Base-by-base conservation (phyloP, 2,113 vertebrate genomes). In the Okapia johnstoni region DNA sequence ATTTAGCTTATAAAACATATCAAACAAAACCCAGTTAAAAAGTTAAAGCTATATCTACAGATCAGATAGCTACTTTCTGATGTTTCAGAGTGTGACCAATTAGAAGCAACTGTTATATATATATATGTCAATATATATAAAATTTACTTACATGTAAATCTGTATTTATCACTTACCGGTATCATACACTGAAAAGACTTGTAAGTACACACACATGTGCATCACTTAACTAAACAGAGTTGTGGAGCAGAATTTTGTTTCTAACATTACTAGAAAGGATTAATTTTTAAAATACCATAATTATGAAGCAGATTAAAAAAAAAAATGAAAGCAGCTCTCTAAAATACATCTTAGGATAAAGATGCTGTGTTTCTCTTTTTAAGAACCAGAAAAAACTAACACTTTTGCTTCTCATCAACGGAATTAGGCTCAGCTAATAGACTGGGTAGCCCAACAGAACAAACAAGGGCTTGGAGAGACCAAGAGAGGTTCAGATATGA, bases 281-380 rank as follows among this genome's bases (percentile, higher is more conserved):
- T 86, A 76, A 87, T 89, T 95, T 93, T 55, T 66, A 58, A 95
- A 97, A 95, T 61, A 70, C 50, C 36, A 52, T 28, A 79, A 89
- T 93, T 84, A 94, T 36, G 48, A 93, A 91, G n/a, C 28, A 63
- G 46, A 90, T 63, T 60, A 58, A 58, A 84, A 70, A 57, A 19
- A 48, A 63, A 94, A 91, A 95, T 23, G 21, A 36, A 96, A 89
- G 54, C 26, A 86, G 70, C 48, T 43, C 30, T 88, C 84, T 91
- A 58, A 61, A 85, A 86, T 92, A 61, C 55, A 84, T 80, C 66
- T 91, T 94, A 81, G 66, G 33, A 79, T 50, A 79, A 90, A 81
- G 81, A 93, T 83, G 36, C 2, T 36, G 8, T 80, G n/a, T 40
- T 94, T 93, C 48, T 96, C 58, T 90, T 94, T 85, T 36, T 76